phyloP scores from a whole-genome alignment of 2,888 invertebrate genomes.

The Trissoscelio sp. region DNA sequence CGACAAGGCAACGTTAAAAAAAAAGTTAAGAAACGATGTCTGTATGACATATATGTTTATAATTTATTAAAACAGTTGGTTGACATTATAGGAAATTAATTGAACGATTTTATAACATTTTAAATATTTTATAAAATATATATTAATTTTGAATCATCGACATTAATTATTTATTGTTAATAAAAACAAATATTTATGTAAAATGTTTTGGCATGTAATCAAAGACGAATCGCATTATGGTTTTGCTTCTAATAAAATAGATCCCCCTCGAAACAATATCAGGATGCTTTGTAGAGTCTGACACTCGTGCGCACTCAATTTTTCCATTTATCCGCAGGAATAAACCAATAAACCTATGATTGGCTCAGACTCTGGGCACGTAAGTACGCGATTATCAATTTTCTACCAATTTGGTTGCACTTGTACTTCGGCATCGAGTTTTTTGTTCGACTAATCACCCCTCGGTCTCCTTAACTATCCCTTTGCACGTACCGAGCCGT shows the following conservation, averaged over 20 bases:
- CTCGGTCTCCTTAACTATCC: slow-evolving; percentile 76
- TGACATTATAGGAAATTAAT: no score
- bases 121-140: no score
- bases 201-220: neutral
- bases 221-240: slow-evolving; percentile 35
- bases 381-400: slow-evolving; percentile 81
- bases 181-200: no score
- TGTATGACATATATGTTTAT: no score
- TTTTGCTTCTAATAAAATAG: slow-evolving; percentile 36
- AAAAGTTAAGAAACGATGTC: no score
- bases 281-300: slow-evolving; percentile 8
- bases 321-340: slow-evolving; percentile 61
- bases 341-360: slow-evolving; percentile 67
- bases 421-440: slow-evolving; percentile 80
- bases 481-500: slow-evolving; percentile 73
- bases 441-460: slow-evolving; percentile 82
- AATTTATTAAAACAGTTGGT: no score
- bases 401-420: slow-evolving; percentile 83
- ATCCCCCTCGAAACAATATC: slow-evolving; percentile 50
- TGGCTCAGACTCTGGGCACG: slow-evolving; percentile 51
- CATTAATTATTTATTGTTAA: no score
- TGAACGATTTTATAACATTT: no score
- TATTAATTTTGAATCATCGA: no score
- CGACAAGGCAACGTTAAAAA: no score
- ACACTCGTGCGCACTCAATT: slow-evolving; percentile 33